phyloP scores from a whole-genome alignment of 2,888 invertebrate species.

The Cactoblastis cactorum region DNA sequence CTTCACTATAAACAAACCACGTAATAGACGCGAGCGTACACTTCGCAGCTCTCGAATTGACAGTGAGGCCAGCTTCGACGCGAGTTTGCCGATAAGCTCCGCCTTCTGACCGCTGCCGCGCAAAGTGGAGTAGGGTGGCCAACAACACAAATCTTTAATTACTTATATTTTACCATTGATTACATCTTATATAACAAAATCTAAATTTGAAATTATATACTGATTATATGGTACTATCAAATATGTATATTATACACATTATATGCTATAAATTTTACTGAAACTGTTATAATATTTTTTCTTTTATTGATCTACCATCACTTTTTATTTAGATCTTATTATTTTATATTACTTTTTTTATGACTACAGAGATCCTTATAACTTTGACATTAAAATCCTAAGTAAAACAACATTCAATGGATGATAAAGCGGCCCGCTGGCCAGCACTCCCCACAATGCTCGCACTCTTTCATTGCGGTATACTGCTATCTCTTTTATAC shows the following conservation, averaged over 20 bases:
- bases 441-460: conserved; percentile 52
- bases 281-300: too few species aligned
- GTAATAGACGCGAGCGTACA: conserved; percentile 76
- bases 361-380: too few species aligned
- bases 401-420: conserved; percentile 28
- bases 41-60: conserved; percentile 78
- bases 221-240: too few species aligned
- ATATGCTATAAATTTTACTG: too few species aligned
- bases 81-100: conserved; percentile 79
- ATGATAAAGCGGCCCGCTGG: conserved; percentile 58
- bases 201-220: too few species aligned
- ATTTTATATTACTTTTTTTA: too few species aligned
- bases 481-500: conserved; percentile 44
- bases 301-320: too few species aligned
- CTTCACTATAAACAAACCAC: conserved; percentile 76
- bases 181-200: background rate
- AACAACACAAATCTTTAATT: conserved; percentile 20
- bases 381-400: background rate
- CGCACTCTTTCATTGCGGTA: conserved; percentile 44
- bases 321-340: too few species aligned
- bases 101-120: conserved; percentile 80
- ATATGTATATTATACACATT: too few species aligned
- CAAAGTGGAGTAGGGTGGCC: conserved; percentile 73
- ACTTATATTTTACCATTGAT: background rate
- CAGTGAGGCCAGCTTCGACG: conserved; percentile 76